A percentile compares a stretch with the other conserved stretches of the same genome.
Evolutionary conservation across 1,140 invertebrate genomes (phyloP).

Genomic region (Penaeus vannamei): DNA sequence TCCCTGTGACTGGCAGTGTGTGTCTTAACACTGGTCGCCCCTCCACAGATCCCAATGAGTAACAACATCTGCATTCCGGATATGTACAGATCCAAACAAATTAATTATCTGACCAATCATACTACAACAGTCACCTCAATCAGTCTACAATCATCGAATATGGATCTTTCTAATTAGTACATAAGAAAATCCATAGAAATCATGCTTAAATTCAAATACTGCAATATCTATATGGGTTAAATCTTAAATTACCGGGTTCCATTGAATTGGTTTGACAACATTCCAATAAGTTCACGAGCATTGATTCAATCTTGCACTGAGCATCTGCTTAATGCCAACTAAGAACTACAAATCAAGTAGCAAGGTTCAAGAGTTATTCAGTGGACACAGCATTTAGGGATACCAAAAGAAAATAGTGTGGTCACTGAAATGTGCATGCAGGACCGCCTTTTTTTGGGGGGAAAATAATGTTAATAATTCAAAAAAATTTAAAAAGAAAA

Average conservation of each 20-base stretch:
- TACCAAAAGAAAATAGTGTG: conserved; percentile 66
- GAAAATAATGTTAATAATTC: conserved; percentile 43
- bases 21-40: conserved; percentile 52
- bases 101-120: conserved; percentile 58
- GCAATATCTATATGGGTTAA: conserved; percentile 65
- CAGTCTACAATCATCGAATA: conserved; percentile 59
- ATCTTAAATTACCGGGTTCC: conserved; percentile 62
- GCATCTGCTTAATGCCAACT: conserved; percentile 65
- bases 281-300: conserved; percentile 64
- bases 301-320: conserved; percentile 63
- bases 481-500: too few species aligned
- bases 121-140: conserved; percentile 62
- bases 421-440: conserved; percentile 65
- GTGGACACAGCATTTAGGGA: conserved; percentile 66
- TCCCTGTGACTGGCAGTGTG: conserved; percentile 63
- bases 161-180: conserved; percentile 64
- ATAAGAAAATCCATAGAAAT: conserved; percentile 66
- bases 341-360: conserved; percentile 65
- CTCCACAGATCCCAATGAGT: conserved; percentile 43
- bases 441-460: conserved; percentile 58
- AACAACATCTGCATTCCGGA: conserved; percentile 56
- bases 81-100: conserved; percentile 60
- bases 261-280: conserved; percentile 66
- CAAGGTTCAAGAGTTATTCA: conserved; percentile 65
- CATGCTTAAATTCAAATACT: conserved; percentile 64